Conservation (phyloP, 2,888 invertebrate genomes). For the Troglohyphantes excavatus region DNA sequence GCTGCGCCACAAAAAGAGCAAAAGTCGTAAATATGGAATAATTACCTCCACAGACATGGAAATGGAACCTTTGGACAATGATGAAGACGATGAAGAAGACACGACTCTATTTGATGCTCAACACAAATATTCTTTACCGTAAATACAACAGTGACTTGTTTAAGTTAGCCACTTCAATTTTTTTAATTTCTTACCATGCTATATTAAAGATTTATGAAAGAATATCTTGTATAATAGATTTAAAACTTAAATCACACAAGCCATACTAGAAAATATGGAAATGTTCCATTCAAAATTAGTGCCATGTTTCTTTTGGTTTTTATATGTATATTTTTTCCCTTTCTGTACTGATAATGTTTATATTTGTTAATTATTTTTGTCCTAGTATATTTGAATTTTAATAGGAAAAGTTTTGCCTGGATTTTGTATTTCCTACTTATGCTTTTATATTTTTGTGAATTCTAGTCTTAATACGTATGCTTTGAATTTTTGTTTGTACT, state of each 20-base stretch:
- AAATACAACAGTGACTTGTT: background rate
- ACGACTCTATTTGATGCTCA: conserved; percentile 75
- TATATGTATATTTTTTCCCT: no score
- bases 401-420: background rate
- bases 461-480: conserved; percentile 41
- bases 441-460: conserved; percentile 9
- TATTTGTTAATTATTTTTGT: background rate
- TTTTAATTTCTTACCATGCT: no score
- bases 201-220: no score
- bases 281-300: background rate
- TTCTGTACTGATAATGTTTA: conserved; percentile 4
- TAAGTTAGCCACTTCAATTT: no score
- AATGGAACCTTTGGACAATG: conserved; percentile 76
- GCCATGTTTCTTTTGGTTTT: background rate
- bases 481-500: background rate
- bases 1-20: conserved; percentile 70
- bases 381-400: background rate
- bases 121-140: conserved; percentile 65
- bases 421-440: conserved; percentile 48
- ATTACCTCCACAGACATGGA: conserved; percentile 76
- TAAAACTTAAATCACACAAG: no score
- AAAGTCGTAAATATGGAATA: conserved; percentile 75
- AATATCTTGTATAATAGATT: no score
- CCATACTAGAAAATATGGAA: no score
- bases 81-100: conserved; percentile 78